phyloP scores from a whole-genome alignment of 2,113 vertebrate species.

The Telmatochromis sp. region DNA sequence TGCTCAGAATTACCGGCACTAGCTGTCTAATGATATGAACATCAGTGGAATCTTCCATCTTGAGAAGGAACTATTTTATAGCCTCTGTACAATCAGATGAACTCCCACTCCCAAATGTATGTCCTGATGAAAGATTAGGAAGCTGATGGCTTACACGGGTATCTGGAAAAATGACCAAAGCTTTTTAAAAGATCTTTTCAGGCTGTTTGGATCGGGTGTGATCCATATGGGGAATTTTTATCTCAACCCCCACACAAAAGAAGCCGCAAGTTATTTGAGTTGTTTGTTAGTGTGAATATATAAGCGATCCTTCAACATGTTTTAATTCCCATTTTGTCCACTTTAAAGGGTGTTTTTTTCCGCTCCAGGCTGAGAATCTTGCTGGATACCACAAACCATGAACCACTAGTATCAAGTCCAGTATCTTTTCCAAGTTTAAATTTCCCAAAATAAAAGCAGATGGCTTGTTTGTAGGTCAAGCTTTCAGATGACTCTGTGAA shows the following conservation, averaged over 20 bases:
- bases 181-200: conserved; percentile 42
- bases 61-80: neutral
- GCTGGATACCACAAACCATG: neutral
- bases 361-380: neutral
- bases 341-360: neutral
- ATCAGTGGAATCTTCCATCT: neutral
- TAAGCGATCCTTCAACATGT: neutral
- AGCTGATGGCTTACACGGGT: conserved; percentile 46
- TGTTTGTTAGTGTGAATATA: conserved; percentile 12
- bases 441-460: neutral
- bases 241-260: neutral
- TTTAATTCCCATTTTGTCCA: neutral
- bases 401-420: neutral
- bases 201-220: conserved; percentile 16
- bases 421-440: neutral
- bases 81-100: neutral
- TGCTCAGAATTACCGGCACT: neutral
- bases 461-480: neutral
- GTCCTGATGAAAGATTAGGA: neutral
- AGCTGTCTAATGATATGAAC: neutral
- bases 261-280: neutral
- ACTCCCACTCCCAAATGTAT: neutral
- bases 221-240: conserved; percentile 58
- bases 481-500: neutral
- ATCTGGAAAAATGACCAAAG: conserved; percentile 26